Base-by-base conservation (phyloP, 1,140 invertebrate genomes). In the Pseudachorutes palmiensis region DNA sequence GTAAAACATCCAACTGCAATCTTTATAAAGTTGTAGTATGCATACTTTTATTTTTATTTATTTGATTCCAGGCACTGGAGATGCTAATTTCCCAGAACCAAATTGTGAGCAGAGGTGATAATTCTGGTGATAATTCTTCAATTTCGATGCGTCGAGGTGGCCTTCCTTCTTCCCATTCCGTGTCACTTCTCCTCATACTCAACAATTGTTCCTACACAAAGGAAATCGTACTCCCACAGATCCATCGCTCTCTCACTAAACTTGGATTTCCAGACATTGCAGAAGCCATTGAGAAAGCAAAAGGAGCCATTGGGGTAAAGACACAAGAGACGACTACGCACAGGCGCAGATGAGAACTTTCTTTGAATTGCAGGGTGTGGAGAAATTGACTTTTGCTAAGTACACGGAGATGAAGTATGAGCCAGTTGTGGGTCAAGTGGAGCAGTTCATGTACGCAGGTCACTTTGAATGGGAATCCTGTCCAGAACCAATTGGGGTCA, bases 381-480 rank as follows among this genome's bases (percentile, higher is more conserved):
- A 70, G 41, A 71, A 66, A 59, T 55, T 74, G 16, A 71, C 70
- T 9, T 74, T 74, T 62, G 70, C 68, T 1, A 71, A 74, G 0
- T 97, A 96, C 77, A 82, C 96, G 57, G 94, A 97, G 78, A 86
- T 90, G 71, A 95, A 96, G 77, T 88, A 90, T 59, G 93, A 97
- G 80, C 92, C 92, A 2, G 80, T 96, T 0, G 89, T 96, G 28
- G 93, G 93, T 24, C 91, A 89, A 19, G 94, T 98, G 69, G 94
- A 97, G 79, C 90, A 91, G 1, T 92, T 89, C 49, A 97, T 98
- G 93, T 96, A 95, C 78, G 80, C 91, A 71, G 91, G 91, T 0
- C 81, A 86, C 49, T 91, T 95, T 76, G 88, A 90, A 73, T 94
- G 92, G 87, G 86, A 89, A 69, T 86, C 85, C 1, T 86, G 87